These are phyloP conservation scores for Liopterus haemorrhoidalis DNA, from an alignment of 2,888 invertebrate genomes.

Conservation along the genomic window DNA sequence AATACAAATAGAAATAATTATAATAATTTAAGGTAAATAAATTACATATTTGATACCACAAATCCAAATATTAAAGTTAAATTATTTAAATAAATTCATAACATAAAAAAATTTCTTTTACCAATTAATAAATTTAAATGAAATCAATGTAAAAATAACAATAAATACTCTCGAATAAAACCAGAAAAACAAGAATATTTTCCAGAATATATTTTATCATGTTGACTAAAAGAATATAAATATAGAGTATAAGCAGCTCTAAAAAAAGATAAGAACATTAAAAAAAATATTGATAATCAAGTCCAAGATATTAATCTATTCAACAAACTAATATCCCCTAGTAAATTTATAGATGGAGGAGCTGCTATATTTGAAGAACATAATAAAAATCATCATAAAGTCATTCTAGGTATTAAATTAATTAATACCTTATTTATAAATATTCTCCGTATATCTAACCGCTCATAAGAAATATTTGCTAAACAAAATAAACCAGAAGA, in stretches of 20 bases:
- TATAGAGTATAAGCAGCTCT: conserved; percentile 58
- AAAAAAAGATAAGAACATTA: conserved; percentile 58
- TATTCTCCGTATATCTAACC: conserved; percentile 55
- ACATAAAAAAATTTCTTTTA: conserved; percentile 49
- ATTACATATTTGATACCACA: conserved; percentile 58
- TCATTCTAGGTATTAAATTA: conserved; percentile 53
- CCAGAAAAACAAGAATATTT: conserved; percentile 50
- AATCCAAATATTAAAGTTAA: conserved; percentile 61
- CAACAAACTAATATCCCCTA: conserved; percentile 61
- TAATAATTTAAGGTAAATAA: conserved; percentile 48
- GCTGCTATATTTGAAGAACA: conserved; percentile 59
- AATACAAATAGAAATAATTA: conserved; percentile 50
- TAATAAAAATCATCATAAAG: conserved; percentile 62
- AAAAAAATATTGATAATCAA: conserved; percentile 48
- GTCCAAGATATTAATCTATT: conserved; percentile 54
- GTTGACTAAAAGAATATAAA: conserved; percentile 58
- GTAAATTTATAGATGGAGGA: conserved; percentile 62
- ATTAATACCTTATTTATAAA: conserved; percentile 60
- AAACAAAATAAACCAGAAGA: conserved; percentile 62
- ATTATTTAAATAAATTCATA: conserved; percentile 58
- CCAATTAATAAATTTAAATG: conserved; percentile 59
- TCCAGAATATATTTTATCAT: conserved; percentile 52
- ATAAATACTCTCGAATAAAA: conserved; percentile 53
- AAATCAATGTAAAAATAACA: conserved; percentile 57
- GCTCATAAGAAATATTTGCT: conserved; percentile 60